phyloP scores from a whole-genome alignment of 1,140 invertebrate species.

The Berghia stephanieae region DNA sequence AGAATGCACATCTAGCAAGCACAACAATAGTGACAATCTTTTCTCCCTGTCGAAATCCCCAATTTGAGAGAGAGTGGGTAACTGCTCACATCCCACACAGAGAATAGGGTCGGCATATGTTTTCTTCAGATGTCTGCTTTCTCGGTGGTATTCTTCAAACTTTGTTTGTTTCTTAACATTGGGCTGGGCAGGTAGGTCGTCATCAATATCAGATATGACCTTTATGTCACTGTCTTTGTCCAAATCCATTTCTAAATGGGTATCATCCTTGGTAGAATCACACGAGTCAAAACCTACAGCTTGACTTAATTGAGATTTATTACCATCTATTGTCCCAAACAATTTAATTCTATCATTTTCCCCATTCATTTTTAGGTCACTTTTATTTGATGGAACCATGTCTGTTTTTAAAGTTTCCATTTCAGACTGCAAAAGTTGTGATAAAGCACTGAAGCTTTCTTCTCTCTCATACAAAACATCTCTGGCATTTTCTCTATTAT shows the following conservation, averaged over 20 bases:
- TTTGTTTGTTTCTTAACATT: slow-evolving; percentile 59
- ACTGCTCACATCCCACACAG: slow-evolving; percentile 38
- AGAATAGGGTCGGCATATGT: slow-evolving; percentile 47
- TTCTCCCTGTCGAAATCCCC: slow-evolving; percentile 28
- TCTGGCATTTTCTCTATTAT: neutral
- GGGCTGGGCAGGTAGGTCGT: no score
- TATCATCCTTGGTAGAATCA: neutral
- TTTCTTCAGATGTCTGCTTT: slow-evolving; percentile 46
- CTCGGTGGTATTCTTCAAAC: slow-evolving; percentile 61
- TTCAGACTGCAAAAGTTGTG: neutral
- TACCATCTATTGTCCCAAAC: neutral
- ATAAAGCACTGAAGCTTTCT: neutral
- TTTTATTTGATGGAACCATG: neutral
- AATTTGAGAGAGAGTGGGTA: slow-evolving; percentile 49
- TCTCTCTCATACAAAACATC: no score
- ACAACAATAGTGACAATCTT: slow-evolving; percentile 42
- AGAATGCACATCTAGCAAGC: slow-evolving; percentile 35
- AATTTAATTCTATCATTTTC: neutral
- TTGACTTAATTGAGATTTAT: no score
- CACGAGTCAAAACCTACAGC: neutral
- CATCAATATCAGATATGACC: no score
- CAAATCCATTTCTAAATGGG: neutral
- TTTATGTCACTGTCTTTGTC: slow-evolving; percentile 31
- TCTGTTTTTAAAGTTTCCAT: neutral
- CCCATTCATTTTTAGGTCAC: neutral